These are phyloP conservation scores for Agrotis clavis DNA, from an alignment of 2,888 invertebrate species.

Conservation along the genomic window DNA sequence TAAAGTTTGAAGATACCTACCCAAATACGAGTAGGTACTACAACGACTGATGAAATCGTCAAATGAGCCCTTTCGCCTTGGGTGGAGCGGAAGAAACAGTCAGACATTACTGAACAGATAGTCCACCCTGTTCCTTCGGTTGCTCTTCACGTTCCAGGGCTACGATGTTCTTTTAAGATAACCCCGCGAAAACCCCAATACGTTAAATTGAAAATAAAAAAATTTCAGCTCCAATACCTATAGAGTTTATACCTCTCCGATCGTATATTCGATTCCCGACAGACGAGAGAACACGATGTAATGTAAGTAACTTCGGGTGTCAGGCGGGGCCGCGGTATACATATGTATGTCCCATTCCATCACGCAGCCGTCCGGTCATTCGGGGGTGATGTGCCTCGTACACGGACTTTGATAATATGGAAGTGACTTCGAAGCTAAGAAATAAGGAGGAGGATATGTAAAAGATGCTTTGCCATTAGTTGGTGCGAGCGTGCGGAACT, in stretches of 20 bases:
- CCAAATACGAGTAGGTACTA: too few species aligned
- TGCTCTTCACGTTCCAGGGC: too few species aligned
- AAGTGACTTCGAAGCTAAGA: conserved; percentile 12
- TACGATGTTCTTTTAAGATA: too few species aligned
- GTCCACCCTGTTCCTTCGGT: too few species aligned
- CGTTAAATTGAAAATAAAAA: not conserved
- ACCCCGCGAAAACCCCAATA: too few species aligned
- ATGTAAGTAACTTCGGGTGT: conserved; percentile 42
- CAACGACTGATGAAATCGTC: too few species aligned
- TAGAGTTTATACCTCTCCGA: not conserved
- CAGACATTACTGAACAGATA: too few species aligned
- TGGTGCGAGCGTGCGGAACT: too few species aligned
- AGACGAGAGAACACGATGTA: conserved; percentile 31
- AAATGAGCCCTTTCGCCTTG: too few species aligned
- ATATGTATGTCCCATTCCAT: conserved; percentile 61
- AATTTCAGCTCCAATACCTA: not conserved
- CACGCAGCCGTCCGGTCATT: conserved; percentile 58
- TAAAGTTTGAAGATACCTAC: too few species aligned
- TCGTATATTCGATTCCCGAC: conserved; percentile 10
- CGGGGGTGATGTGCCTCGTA: conserved; percentile 44
- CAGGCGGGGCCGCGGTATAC: conserved; percentile 49
- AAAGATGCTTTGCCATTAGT: not conserved
- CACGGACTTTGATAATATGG: conserved; percentile 1
- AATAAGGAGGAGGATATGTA: not conserved
- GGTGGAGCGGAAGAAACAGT: too few species aligned